phyloP scores from a whole-genome alignment of 1,140 invertebrate genomes.

The Philopotamus ludificatus region DNA sequence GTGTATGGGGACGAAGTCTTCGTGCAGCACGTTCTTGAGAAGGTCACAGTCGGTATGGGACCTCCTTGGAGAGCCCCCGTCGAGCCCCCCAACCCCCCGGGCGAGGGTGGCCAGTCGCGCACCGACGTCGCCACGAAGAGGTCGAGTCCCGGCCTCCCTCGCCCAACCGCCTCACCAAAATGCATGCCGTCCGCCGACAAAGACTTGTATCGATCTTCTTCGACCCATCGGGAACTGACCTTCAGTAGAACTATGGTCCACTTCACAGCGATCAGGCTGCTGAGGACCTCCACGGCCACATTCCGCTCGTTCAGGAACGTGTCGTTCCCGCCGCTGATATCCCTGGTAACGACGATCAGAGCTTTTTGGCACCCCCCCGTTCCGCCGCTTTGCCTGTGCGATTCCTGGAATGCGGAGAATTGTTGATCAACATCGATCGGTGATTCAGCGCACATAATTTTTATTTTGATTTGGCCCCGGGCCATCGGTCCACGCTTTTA shows the following conservation, averaged over 20 bases:
- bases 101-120: constrained; percentile 2
- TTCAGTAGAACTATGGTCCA: constrained; percentile 7
- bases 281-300: constrained; percentile 24
- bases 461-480: neutral
- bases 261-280: constrained; percentile 6
- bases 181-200: neutral
- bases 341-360: constrained; percentile 6
- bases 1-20: no score
- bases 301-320: constrained; percentile 28
- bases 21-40: no score
- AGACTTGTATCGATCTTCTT: neutral
- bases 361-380: constrained; percentile 2
- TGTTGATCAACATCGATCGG: neutral
- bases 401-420: neutral
- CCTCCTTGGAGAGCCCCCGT: no score
- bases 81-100: neutral
- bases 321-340: constrained; percentile 25
- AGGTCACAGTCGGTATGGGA: no score
- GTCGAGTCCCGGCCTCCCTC: constrained; percentile 10
- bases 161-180: neutral
- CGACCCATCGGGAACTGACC: neutral
- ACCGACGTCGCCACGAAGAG: neutral
- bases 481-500: neutral
- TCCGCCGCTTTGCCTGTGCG: neutral
- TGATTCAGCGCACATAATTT: neutral